Evolutionary conservation across 2,888 invertebrate species (phyloP), one percentile per base, ranked within the genome.

Genomic region (Listrodromus nycthemerus): DNA sequence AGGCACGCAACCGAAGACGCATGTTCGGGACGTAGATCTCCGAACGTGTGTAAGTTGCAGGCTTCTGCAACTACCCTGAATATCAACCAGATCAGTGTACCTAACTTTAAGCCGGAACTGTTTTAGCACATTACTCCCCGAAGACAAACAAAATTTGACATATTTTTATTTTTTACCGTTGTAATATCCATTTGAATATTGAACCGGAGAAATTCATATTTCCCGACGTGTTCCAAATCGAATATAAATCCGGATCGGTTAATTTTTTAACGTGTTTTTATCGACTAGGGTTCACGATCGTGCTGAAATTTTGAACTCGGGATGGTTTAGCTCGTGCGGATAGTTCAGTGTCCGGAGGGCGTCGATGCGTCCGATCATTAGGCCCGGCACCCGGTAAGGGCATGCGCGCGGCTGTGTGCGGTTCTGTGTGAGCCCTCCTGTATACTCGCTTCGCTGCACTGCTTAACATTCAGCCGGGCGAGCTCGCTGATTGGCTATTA

Each of bases 401-500:
- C 65, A 74, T 37, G 13, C 63, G 69, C 45, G 33, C 61, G 58
- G 37, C 27, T 74, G 33, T 58, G 41, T 45, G 65, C 33, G 37
- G 21, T 45, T 27, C 50, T 66, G 71, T 50, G 63, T 65, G 70
- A 50, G 55, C 24, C 61, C 48, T 66, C 48, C 52, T 73, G 67
- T 69, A 41, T 24, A 45, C 63, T 50, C 61, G 80, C 71, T 65
- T 81, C 65, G 63, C n/a, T 71, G 82, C 63, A 85, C 91, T 88
- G 87, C 89, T 91, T 91, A 91, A 88, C 90, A 91, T 91, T 91
- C 91, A 90, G 79, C 85, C 89, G 85, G 85, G 89, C 89, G 88
- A 88, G 88, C 84, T 88, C 89, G 89, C 86, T 91, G 91, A 91
- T 91, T 91, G 91, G 91, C 91, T 91, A 91, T 91, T 91, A 91